Evolutionary conservation across 1,140 invertebrate genomes (phyloP).

Genomic region (Drosophila suzukii): DNA sequence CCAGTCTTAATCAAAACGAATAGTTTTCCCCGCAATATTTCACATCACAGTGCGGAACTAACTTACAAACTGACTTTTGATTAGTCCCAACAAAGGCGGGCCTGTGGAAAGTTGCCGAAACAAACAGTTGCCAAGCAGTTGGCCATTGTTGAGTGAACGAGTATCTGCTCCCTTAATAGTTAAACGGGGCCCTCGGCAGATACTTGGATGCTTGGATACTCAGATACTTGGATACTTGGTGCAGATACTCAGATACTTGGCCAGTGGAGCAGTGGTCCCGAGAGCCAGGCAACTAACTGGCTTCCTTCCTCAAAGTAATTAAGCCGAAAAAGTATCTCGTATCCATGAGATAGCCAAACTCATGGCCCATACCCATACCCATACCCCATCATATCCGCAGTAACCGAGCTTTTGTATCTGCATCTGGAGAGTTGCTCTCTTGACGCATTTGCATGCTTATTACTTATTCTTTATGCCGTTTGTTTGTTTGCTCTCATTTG

Average conservation of each 20-base stretch:
- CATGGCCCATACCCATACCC: not conserved
- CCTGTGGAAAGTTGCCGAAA: conserved; percentile 5
- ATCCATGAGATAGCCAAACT: conserved; percentile 42
- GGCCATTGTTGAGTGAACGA: conserved; percentile 12
- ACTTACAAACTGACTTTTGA: conserved; percentile 11
- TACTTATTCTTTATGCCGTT: conserved; percentile 64
- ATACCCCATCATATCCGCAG: not conserved
- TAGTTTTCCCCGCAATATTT: not conserved
- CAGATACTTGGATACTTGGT: conserved; percentile 11
- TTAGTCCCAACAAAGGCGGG: conserved; percentile 2
- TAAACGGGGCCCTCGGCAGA: conserved; percentile 19
- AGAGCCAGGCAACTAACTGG: not conserved
- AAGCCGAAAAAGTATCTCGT: conserved; percentile 65
- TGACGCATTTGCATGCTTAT: conserved; percentile 66
- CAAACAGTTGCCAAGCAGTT: conserved; percentile 15
- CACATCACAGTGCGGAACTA: not conserved
- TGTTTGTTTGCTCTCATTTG: conserved; percentile 43
- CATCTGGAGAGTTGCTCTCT: conserved; percentile 50
- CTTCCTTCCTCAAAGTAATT: conserved; percentile 49
- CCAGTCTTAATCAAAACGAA: not conserved
- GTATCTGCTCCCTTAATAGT: conserved; percentile 44
- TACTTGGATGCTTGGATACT: conserved; percentile 19
- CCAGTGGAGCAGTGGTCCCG: conserved; percentile 3
- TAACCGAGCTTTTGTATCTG: conserved; percentile 42
- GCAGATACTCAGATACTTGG: conserved; percentile 14